Base-by-base conservation (phyloP, 2,888 invertebrate species). In the Uloborus plumipes region DNA sequence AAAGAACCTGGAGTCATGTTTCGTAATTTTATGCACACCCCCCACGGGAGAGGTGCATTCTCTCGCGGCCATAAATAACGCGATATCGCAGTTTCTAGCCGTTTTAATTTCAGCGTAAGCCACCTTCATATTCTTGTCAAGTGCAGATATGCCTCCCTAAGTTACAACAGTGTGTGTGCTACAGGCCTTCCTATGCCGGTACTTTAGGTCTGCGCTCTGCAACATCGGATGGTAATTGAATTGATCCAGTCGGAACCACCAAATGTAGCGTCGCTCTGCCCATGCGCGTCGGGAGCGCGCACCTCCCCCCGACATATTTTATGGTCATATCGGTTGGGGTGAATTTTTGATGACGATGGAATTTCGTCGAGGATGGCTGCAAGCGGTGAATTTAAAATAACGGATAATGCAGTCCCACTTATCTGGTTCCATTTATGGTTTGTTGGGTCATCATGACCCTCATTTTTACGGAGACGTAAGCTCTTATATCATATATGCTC, bases 71-170 rank as follows among this genome's bases (percentile, higher is more conserved):
- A 31, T 81, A 74, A 81, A 74, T 74, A 81, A 70, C 58, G 16
- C 26, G n/a, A 49, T 81, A 64, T 81, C 47, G 51, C 55, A 39
- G 62, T 62, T 80, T 69, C 53, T 55, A 80, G 70, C 50, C 66
- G 55, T 82, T 82, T 76, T 71, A 82, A 82, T 82, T 76, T 76
- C 71, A 65, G 65, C 61, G 18, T 82, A 76, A 82, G 81, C 75
- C 75, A 18, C 66, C 64, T 53, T 71, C 75, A 71, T 65, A 75
- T 82, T 76, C 65, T 59, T 82, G 75, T 82, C 71, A 82, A 71
- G 70, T 76, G 65, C 47, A 59, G 70, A 70, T 72, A 79, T 61
- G 49, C 20, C 67, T 31, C 53, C 49, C 66, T 79, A 73, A 79
- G 72, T 79, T 79, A 72, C 79, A 67, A 47, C 72, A 16, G 39